Base-by-base conservation (phyloP, 2,113 vertebrate species). In the Romanogobio albipinnatus region DNA sequence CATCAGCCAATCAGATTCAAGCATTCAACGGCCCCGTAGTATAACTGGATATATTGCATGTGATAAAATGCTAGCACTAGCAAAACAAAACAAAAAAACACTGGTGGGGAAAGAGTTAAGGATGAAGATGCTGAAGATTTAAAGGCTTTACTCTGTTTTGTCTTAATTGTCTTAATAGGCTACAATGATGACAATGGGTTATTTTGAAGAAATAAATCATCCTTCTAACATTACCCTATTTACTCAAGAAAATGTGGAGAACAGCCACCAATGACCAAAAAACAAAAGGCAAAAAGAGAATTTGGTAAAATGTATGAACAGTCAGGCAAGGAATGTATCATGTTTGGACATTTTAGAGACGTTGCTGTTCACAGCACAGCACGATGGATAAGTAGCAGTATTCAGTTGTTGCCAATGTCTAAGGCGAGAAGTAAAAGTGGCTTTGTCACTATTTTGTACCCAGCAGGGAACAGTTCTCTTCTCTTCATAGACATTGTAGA, bases 381-480 rank as follows among this genome's bases (percentile, higher is more conserved):
- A 71, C 2, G 0, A 43, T 19, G 19, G 68, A 71, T 43, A 71
- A 71, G 36, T n/a, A 45, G 22, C 22, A 45, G 36, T 70, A 70
- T 17, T 43, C 19, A 39, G 39, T 71, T 71, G 19, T 13, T 45
- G 22, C 22, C 22, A 45, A 11, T 45, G 39, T 39, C 39, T 71
- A 71, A 71, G 68, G 39, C 22, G 9, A 71, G 68, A n/a, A 71
- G 68, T 71, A 71, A 71, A 71, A 71, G 39, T 5, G 8, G 39
- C 39, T 71, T 43, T 43, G 68, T 71, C 9, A 43, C 19, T 71
- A 45, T 45, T 45, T 45, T 71, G 68, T 71, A 39, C 39, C 22
- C 68, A 71, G 68, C 39, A 71, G 68, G 68, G 68, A 24, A 71
- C 64, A n/a, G 39, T 71, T 71, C 39, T 45, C 9, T 45, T 71